Conservation (phyloP, 1,140 invertebrate species). For the Tachypleus tridentatus region DNA sequence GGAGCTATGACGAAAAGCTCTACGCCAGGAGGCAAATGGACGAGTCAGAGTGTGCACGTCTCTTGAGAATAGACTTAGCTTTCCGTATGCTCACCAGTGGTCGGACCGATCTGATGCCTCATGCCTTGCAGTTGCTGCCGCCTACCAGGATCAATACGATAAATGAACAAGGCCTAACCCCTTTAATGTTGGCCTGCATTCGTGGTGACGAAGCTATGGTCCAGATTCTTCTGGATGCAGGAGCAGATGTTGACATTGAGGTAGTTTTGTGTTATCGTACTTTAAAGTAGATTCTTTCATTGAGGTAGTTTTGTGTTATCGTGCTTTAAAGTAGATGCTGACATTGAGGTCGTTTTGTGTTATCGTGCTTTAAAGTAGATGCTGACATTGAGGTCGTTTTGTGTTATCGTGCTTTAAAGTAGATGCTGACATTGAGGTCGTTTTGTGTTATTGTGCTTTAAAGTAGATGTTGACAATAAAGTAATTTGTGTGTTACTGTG, state of each 20-base stretch:
- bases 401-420: conserved; percentile 35
- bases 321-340: not conserved
- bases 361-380: conserved; percentile 45
- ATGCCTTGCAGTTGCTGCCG: conserved; percentile 61
- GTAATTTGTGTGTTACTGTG: not conserved
- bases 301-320: too few species aligned
- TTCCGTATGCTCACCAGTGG: conserved; percentile 66
- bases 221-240: conserved; percentile 54
- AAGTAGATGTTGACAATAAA: not conserved
- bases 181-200: conserved; percentile 65
- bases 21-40: conserved; percentile 36
- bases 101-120: conserved; percentile 58
- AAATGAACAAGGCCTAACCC: conserved; percentile 62
- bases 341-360: conserved; percentile 42
- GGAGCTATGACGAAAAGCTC: conserved; percentile 17
- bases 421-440: conserved; percentile 57
- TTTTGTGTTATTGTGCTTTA: too few species aligned
- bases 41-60: conserved; percentile 43
- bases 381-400: conserved; percentile 52
- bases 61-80: conserved; percentile 58
- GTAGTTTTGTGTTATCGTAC: conserved; percentile 30
- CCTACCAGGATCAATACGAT: conserved; percentile 47
- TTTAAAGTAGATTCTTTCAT: not conserved
- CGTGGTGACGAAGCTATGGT: conserved; percentile 64
- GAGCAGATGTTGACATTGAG: conserved; percentile 59